Evolutionary conservation across 2,797 vertebrate genomes (phyloP).

Genomic region (Microctenopoma steveboyesi): DNA sequence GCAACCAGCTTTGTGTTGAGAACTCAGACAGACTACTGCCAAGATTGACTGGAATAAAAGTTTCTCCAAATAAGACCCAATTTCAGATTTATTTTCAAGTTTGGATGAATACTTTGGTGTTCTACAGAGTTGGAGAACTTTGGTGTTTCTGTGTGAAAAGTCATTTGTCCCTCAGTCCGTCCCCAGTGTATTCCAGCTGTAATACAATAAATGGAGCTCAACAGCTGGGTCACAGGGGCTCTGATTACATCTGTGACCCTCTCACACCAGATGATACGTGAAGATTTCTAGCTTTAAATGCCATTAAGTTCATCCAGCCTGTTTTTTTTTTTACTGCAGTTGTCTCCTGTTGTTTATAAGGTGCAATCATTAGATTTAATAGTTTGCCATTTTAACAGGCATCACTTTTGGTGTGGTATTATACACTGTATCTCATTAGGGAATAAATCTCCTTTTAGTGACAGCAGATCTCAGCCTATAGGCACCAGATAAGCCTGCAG

Average conservation of each 20-base stretch:
- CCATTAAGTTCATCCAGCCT: constrained; percentile 31
- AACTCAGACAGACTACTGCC: constrained; percentile 25
- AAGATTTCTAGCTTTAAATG: constrained; percentile 59
- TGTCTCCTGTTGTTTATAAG: constrained; percentile 20
- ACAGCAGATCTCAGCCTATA: constrained; percentile 42
- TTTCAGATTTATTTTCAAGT: constrained; percentile 60
- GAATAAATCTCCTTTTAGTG: constrained; percentile 41
- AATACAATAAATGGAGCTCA: constrained; percentile 70
- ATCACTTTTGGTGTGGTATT: constrained; percentile 28
- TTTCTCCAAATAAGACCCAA: constrained; percentile 38
- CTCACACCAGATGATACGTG: constrained; percentile 54
- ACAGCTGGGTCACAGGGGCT: constrained; percentile 68
- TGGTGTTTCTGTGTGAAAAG: constrained; percentile 50
- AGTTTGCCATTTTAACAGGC: constrained; percentile 32
- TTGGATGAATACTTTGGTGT: constrained; percentile 50
- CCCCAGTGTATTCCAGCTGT: constrained; percentile 60
- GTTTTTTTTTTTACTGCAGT: constrained; percentile 1
- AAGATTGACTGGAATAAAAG: constrained; percentile 31
- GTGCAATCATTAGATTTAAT: constrained; percentile 31
- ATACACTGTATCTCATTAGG: constrained; percentile 52
- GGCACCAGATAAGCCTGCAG: constrained; percentile 28
- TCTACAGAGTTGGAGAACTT: constrained; percentile 59
- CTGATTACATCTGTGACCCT: constrained; percentile 77
- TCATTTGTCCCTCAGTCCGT: constrained; percentile 55
- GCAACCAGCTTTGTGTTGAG: constrained; percentile 25